A percentile compares a stretch with the other conserved stretches of the same genome.
These are phyloP conservation scores for Lerema accius DNA, from an alignment of 1,140 invertebrate species.

Conservation along the genomic window DNA sequence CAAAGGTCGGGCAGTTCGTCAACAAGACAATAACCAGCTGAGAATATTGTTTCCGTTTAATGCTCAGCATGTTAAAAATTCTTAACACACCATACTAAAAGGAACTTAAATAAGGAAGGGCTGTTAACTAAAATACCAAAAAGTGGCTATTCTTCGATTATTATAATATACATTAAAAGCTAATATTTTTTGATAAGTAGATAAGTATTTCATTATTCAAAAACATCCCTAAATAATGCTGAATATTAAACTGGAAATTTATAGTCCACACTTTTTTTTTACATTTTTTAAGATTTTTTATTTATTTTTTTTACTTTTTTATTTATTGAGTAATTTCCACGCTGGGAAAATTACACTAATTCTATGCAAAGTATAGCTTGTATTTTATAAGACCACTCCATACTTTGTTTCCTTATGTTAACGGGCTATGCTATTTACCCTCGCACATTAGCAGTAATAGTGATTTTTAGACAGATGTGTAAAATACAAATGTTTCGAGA, in stretches of 20 bases:
- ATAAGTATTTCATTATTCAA: conserved; percentile 74
- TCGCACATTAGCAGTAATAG: conserved; percentile 78
- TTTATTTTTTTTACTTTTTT: conserved; percentile 64
- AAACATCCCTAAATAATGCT: conserved; percentile 80
- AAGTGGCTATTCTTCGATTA: conserved; percentile 61
- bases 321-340: conserved; percentile 82
- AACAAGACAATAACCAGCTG: conserved; percentile 76
- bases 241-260: conserved; percentile 81
- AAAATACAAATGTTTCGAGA: conserved; percentile 12
- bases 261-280: conserved; percentile 76
- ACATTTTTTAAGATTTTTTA: conserved; percentile 60
- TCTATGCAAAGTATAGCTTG: conserved; percentile 95
- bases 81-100: conserved; percentile 64
- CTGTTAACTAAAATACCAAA: conserved; percentile 38
- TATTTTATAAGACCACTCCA: conserved; percentile 84
- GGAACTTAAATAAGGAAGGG: conserved; percentile 43
- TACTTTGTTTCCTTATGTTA: conserved; percentile 79
- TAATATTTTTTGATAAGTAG: conserved; percentile 73
- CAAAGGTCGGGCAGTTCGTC: conserved; percentile 77
- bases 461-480: conserved; percentile 16
- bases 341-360: conserved; percentile 92
- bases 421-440: conserved; percentile 80
- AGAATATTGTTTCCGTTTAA: conserved; percentile 81
- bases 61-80: conserved; percentile 78
- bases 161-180: conserved; percentile 77